Conservation (phyloP, 2,797 vertebrate species). For the Rhinatrema bivittatum region DNA sequence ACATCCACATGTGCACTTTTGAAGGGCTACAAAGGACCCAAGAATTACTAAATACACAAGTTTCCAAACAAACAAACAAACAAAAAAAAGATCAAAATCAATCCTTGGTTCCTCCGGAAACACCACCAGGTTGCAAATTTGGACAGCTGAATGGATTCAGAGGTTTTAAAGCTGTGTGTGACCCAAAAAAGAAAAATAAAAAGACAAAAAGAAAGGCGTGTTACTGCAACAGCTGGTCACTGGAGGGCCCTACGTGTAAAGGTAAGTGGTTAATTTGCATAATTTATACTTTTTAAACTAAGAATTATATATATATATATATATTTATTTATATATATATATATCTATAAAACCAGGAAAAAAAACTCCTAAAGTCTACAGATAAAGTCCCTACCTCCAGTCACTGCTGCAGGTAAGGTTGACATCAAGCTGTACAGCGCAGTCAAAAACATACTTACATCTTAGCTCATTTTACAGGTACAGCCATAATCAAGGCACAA, state of each 20-base stretch:
- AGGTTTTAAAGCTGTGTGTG: constrained; percentile 80
- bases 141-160: constrained; percentile 76
- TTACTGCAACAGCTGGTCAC: constrained; percentile 75
- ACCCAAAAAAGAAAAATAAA: constrained; percentile 47
- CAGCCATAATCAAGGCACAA: constrained; percentile 85
- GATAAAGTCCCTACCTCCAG: constrained; percentile 78
- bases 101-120: constrained; percentile 76
- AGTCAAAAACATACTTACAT: constrained; percentile 88
- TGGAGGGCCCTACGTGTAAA: constrained; percentile 53
- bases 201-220: constrained; percentile 67
- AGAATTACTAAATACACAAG: constrained; percentile 58
- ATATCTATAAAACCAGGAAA: constrained; percentile 85
- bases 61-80: constrained; percentile 29
- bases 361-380: constrained; percentile 73
- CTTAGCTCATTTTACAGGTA: constrained; percentile 86
- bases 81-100: constrained; percentile 1
- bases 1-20: constrained; percentile 69
- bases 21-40: constrained; percentile 69
- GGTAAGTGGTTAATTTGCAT: constrained; percentile 86
- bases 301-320: constrained; percentile 56
- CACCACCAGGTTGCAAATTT: constrained; percentile 79
- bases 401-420: constrained; percentile 73
- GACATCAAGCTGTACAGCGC: constrained; percentile 93
- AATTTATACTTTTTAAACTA: constrained; percentile 83
- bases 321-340: too few species aligned